phyloP scores from a whole-genome alignment of 2,888 invertebrate genomes.

The Amiota communis region DNA sequence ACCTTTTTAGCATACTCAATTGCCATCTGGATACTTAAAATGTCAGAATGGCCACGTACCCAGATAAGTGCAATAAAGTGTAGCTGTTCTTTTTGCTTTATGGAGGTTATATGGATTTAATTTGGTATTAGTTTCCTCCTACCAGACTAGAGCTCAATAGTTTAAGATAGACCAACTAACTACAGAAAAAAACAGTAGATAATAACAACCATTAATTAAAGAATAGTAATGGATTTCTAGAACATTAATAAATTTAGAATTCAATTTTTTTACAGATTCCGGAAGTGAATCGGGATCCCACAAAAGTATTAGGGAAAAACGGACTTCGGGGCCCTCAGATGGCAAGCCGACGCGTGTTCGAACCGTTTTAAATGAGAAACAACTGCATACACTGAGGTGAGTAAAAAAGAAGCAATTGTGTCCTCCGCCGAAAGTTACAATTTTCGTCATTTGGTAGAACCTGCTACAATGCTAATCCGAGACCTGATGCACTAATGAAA shows the following conservation, averaged over 20 bases:
- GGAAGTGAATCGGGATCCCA: conserved; percentile 92
- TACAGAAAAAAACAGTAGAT: no score
- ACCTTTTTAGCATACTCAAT: no score
- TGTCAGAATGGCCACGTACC: no score
- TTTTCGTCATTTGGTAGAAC: conserved; percentile 75
- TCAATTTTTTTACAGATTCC: conserved; percentile 80
- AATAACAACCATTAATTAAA: no score
- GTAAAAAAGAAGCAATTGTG: conserved; percentile 32
- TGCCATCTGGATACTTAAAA: no score
- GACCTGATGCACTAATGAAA: conserved; percentile 99
- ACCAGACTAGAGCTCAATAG: no score
- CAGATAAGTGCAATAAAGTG: no score
- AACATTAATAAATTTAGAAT: background rate
- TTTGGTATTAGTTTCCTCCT: no score
- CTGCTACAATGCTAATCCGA: conserved; percentile 97
- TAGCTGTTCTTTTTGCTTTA: no score
- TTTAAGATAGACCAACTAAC: no score
- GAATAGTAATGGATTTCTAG: no score
- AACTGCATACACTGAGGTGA: conserved; percentile 93
- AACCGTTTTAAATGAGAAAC: conserved; percentile 98
- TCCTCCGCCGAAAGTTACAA: background rate
- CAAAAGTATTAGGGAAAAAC: conserved; percentile 80
- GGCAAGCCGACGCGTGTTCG: conserved; percentile 98
- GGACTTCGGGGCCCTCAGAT: conserved; percentile 77
- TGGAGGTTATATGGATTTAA: no score